phyloP scores from a whole-genome alignment of 1,140 invertebrate genomes.

The Drosophila carrolli region DNA sequence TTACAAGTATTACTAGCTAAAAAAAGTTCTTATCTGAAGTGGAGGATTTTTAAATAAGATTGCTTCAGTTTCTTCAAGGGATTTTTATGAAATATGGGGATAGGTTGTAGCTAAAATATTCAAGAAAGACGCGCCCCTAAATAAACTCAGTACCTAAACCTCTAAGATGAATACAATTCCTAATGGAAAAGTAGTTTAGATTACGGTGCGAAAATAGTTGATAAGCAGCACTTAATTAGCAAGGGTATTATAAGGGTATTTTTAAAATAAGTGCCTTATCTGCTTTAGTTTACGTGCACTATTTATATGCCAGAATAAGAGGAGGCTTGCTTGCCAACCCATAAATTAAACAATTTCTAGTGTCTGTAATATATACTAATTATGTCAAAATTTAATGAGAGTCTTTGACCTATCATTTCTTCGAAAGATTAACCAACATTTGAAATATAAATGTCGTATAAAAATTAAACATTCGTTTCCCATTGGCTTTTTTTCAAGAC shows the following conservation, averaged over 20 bases:
- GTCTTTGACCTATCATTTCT: neutral
- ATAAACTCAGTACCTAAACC: neutral
- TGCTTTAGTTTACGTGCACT: slow-evolving; percentile 1
- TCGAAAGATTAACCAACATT: neutral
- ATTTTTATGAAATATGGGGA: neutral
- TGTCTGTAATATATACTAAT: slow-evolving; percentile 8
- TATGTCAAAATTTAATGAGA: slow-evolving; percentile 23
- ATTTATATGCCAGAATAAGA: neutral
- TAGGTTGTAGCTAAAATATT: neutral
- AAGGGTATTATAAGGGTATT: slow-evolving; percentile 47
- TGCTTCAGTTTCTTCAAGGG: neutral
- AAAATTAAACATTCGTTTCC: slow-evolving; percentile 4
- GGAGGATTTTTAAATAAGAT: slow-evolving; percentile 6
- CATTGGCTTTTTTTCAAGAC: too few relatives aligned
- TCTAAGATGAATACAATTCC: neutral
- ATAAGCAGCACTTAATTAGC: slow-evolving; percentile 17
- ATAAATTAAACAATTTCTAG: slow-evolving; percentile 19
- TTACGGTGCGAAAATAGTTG: slow-evolving; percentile 5
- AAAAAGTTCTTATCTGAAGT: slow-evolving; percentile 31
- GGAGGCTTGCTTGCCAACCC: neutral
- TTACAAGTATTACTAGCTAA: neutral
- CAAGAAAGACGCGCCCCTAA: slow-evolving; percentile 15
- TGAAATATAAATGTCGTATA: neutral
- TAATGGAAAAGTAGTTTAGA: neutral
- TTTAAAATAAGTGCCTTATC: slow-evolving; percentile 1